These are phyloP conservation scores for Drosophila cardini DNA, from an alignment of 1,140 invertebrate species.

Conservation along the genomic window DNA sequence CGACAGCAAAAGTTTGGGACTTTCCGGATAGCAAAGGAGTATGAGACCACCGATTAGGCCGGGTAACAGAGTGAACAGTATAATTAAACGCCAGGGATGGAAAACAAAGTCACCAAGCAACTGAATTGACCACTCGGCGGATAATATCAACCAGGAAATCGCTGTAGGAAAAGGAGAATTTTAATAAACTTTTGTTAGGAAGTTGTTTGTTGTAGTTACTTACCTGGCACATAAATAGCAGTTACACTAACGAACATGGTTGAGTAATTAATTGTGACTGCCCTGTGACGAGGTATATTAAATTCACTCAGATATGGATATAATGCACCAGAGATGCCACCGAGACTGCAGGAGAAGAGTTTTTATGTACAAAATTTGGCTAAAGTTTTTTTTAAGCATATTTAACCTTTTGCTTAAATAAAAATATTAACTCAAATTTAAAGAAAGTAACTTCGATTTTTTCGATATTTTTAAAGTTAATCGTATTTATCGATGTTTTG, in stretches of 20 bases:
- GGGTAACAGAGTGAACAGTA: constrained; percentile 85
- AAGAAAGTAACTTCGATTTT: too few relatives aligned
- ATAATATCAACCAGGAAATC: constrained; percentile 67
- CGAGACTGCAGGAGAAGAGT: constrained; percentile 85
- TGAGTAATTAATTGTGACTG: constrained; percentile 77
- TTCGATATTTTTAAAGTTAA: too few relatives aligned
- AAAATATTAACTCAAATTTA: too few relatives aligned
- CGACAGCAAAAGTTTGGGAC: constrained; percentile 87
- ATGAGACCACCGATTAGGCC: constrained; percentile 86
- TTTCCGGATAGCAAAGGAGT: constrained; percentile 88
- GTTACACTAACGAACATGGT: constrained; percentile 78
- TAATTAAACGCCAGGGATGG: constrained; percentile 88
- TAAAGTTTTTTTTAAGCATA: too few relatives aligned
- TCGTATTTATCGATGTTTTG: too few relatives aligned
- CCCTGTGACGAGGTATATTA: constrained; percentile 85
- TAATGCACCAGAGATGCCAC: constrained; percentile 85
- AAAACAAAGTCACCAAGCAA: constrained; percentile 66
- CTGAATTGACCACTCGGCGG: constrained; percentile 60
- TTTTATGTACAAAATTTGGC: too few relatives aligned
- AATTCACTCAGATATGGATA: constrained; percentile 87
- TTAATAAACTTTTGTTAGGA: not conserved
- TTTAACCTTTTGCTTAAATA: too few relatives aligned
- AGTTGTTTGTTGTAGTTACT: not conserved
- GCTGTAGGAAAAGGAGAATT: constrained; percentile 34
- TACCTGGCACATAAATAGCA: constrained; percentile 80